phyloP scores from a whole-genome alignment of 2,888 invertebrate genomes.

The Sepiola atlantica region DNA sequence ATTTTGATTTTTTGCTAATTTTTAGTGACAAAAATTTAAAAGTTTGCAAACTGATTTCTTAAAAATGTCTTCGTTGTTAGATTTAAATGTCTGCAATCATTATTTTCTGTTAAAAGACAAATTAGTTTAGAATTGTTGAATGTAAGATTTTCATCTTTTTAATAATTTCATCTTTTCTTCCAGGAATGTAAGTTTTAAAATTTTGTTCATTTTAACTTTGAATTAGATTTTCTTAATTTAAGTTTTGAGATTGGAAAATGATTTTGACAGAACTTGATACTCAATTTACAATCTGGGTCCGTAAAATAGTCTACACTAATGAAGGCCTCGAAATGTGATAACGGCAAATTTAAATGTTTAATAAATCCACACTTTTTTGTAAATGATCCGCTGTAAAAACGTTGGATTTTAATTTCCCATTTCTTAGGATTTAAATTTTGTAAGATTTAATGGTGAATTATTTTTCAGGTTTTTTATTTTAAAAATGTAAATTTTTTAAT shows the following conservation, averaged over 20 bases:
- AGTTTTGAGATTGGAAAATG: not conserved
- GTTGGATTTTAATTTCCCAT: not conserved
- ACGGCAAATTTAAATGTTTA: not conserved
- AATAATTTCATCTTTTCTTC: not conserved
- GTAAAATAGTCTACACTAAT: not conserved
- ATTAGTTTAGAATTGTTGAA: not conserved
- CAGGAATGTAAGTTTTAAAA: conserved; percentile 32
- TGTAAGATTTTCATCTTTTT: not conserved
- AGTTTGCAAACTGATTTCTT: too few relatives aligned
- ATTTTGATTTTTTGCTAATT: too few relatives aligned
- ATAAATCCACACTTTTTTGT: too few relatives aligned
- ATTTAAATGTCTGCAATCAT: too few relatives aligned
- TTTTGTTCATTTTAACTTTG: not conserved
- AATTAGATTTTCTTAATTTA: not conserved
- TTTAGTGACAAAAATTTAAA: too few relatives aligned
- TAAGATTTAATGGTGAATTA: not conserved
- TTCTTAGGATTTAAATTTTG: not conserved
- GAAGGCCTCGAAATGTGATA: too few relatives aligned
- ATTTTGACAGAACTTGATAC: not conserved
- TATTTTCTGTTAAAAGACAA: too few relatives aligned
- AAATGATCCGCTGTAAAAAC: not conserved
- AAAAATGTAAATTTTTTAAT: not conserved
- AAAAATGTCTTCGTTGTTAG: too few relatives aligned
- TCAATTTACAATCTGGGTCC: not conserved
- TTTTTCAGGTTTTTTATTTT: not conserved